A percentile compares a stretch with the other conserved stretches of the same genome.
These are phyloP conservation scores for Leptobrachium leishanense DNA, from an alignment of 2,113 vertebrate species.

Conservation along the genomic window DNA sequence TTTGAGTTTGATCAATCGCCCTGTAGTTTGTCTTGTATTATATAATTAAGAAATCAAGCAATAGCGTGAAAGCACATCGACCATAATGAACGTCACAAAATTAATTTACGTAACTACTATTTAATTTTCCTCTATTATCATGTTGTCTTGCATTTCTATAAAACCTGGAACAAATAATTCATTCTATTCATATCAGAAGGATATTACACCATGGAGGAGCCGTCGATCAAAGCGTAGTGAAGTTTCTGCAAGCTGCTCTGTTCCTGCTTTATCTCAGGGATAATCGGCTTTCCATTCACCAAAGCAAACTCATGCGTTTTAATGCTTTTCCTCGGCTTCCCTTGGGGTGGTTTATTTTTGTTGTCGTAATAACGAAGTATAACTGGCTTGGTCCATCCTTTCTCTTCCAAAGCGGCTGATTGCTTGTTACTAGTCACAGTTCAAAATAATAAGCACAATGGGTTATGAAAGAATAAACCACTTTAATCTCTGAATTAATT, in stretches of 20 bases:
- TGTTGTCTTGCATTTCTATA: too few relatives aligned
- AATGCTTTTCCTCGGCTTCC: neutral
- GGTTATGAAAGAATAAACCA: too few relatives aligned
- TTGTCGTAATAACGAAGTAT: conserved; percentile 65
- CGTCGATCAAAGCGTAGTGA: conserved; percentile 63
- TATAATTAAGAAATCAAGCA: too few relatives aligned
- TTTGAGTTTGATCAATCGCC: too few relatives aligned
- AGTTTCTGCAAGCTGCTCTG: conserved; percentile 60
- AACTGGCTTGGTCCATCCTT: conserved; percentile 51
- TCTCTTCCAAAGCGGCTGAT: conserved; percentile 49
- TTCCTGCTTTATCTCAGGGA: conserved; percentile 48
- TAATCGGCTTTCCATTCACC: conserved; percentile 50
- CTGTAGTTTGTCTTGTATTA: too few relatives aligned
- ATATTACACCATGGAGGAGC: conserved; percentile 75
- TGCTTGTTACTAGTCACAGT: conserved; percentile 61
- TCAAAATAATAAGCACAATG: neutral
- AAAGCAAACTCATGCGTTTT: conserved; percentile 44
- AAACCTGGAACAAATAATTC: too few relatives aligned
- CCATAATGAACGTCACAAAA: too few relatives aligned
- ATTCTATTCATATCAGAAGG: conserved; percentile 50
- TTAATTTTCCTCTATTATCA: too few relatives aligned
- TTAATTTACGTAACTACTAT: too few relatives aligned
- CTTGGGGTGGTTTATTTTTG: conserved; percentile 17
- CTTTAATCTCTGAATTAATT: too few relatives aligned
- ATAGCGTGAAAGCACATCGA: too few relatives aligned